Evolutionary conservation across 2,888 invertebrate genomes (phyloP), one percentile per base, ranked within the genome.

Genomic region (Chalcosyrphus nemorum): DNA sequence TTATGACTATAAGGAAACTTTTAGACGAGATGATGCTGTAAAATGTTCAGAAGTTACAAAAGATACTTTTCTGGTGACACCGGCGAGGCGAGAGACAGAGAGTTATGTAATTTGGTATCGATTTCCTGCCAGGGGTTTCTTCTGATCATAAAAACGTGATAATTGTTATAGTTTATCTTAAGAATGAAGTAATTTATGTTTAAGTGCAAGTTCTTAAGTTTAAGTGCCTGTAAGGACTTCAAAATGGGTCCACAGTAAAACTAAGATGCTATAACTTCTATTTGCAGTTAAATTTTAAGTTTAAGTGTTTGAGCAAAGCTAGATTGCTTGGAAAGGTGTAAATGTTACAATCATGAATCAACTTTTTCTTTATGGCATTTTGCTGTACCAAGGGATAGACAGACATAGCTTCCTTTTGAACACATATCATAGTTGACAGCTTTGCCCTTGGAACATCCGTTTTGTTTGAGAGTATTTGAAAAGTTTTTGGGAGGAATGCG

Each of bases 1-100:
- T 82, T 82, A 72, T 82, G 72, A 77, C 66, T 54, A 78, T 72
- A 68, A 41, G 61, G 66, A 77, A 72, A 82, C 38, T 82, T 82
- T 50, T 15, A 54, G 41, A 43, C 21, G 29, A 47, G 59, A 68
- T 68, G 76, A 76, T 68, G 68, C 54, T 76, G 68, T 70, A 68
- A 76, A 68, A 76, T 63, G 50, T 65, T 32, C 29, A 50, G 35
- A 50, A 65, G 35, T 65, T 65, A 19, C 47, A 32, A 27, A 24
- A 47, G 11, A 45, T 47, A 38, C 47, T 63, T 47, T 47, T 35
- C 17, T 15, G 17, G 13, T 54, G 54, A 9, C 13, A 9, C 29
- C 2, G 4, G 27, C 11, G 9, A 17, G 3, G 9, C 15, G 9
- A 17, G 3, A 4, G 11, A 54, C 9, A 32, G n/a, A n/a, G n/a